Evolutionary conservation across 2,113 vertebrate genomes (phyloP), one percentile per base, ranked within the genome.

Genomic region (Notechis scutatus): DNA sequence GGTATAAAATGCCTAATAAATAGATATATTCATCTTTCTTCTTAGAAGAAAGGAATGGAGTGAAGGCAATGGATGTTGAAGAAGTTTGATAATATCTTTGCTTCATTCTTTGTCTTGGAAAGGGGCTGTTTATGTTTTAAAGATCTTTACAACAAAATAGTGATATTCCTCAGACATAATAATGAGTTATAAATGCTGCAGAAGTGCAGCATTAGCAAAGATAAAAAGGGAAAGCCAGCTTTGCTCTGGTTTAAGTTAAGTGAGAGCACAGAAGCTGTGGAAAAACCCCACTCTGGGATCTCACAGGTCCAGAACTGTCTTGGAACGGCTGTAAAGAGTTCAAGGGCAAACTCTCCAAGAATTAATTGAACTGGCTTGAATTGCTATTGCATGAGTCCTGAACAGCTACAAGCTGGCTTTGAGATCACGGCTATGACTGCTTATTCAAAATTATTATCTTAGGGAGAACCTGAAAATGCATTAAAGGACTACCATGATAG

Each of bases 31-130:
- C 55, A 64, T 90, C 47, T 81, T 50, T n/a, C 21, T 90, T 59
- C 59, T 94, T 74, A 64, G 91, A 85, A 95, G 93, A 95, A 85
- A 89, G 94, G 64, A 94, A 56, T 0, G n/a, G 91, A 91, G 90
- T 93, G 89, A 93, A 94, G 92, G 92, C 87, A 95, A 90, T 85
- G 34, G 29, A 50, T 45, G 39, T 61, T n/a, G 23, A 85, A 29
- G 56, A 10, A 11, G 92, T 94, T 96, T 95, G 89, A 95, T 94
- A 93, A 92, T 93, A 81, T 95, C 29, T n/a, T 52, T 94, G 95
- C 95, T 92, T 90, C 50, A 91, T 93, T 47, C 91, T 95, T 92
- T 95, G 94, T 92, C 92, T 92, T 92, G 95, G 93, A 95, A 94
- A 95, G 95, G 87, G 92, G 64, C 94, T 34, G 93, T 94, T 95